A percentile compares a stretch with the other conserved stretches of the same genome.
These are phyloP conservation scores for Drosophila sucinea DNA, from an alignment of 1,140 invertebrate genomes.

Conservation along the genomic window DNA sequence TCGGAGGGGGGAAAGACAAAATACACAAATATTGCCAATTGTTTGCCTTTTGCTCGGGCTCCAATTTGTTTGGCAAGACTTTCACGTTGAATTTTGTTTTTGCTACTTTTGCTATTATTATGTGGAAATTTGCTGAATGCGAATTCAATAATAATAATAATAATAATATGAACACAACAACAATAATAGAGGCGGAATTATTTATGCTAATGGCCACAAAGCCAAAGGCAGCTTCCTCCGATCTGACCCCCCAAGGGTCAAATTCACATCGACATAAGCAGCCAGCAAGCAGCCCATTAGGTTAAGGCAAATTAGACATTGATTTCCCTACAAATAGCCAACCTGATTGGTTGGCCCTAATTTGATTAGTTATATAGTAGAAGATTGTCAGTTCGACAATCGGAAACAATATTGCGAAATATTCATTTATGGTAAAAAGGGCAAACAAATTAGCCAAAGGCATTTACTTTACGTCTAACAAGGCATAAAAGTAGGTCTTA, in stretches of 20 bases:
- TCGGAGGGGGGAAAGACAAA: neutral
- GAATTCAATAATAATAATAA: conserved; percentile 21
- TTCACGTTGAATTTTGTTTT: conserved; percentile 13
- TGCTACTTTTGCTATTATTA: neutral
- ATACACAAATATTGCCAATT: conserved; percentile 21
- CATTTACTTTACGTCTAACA: neutral
- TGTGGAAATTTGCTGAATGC: conserved; percentile 15
- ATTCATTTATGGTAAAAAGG: neutral
- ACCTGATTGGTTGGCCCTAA: conserved; percentile 10
- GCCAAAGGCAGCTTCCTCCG: conserved; percentile 3
- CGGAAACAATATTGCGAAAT: neutral
- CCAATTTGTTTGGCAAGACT: conserved; percentile 12
- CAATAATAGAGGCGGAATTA: conserved; percentile 14
- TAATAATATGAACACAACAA: conserved; percentile 11
- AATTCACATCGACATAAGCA: conserved; percentile 6
- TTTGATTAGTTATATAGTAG: conserved; percentile 13
- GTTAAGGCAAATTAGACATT: conserved; percentile 16
- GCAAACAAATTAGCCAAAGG: neutral
- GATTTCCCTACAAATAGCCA: conserved; percentile 12
- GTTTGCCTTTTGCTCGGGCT: conserved; percentile 7
- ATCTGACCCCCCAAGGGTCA: conserved; percentile 12
- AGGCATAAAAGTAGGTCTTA: too few species aligned
- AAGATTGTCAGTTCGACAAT: neutral
- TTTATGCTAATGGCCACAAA: conserved; percentile 20
- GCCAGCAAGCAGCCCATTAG: conserved; percentile 6